Base-by-base conservation (phyloP, 2,797 vertebrate species). In the Macropodus opercularis region DNA sequence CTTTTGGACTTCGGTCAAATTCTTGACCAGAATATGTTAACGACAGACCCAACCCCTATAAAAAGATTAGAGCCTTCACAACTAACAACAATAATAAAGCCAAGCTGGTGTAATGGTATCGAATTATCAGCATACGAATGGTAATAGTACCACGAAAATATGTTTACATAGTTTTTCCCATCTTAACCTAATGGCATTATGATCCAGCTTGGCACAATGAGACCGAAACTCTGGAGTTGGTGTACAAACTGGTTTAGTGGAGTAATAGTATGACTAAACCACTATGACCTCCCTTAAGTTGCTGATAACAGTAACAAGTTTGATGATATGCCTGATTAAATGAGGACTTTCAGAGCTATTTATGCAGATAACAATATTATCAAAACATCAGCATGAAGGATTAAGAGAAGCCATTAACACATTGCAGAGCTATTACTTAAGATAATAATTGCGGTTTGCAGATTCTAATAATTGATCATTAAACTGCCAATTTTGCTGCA, bases 401-500 rank as follows among this genome's bases (percentile, higher is more conserved):
- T 19, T 24, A 2, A 18, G 27, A 56, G 43, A 41, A 44, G 48
- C 64, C 21, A 63, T 69, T 52, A 54, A 52, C 43, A 46, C 12
- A 46, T 29, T 48, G 56, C 18, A 50, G 12, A 65, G 42, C 27
- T 52, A 66, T 64, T 15, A 57, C 29, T 26, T 23, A 10, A 47
- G 41, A 70, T 57, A 48, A 65, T 44, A 52, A 68, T 52, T 15
- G 49, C 7, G 26, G 44, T 41, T 64, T 72, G 47, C 39, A 63
- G 42, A 73, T 63, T 19, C 52, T 47, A 58, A 66, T 53, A 53
- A 75, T 65, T 66, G 13, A 67, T 72, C 52, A 34, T 61, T 41
- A 69, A 70, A 40, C 69, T 66, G 63, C 42, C 26, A 71, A 76
- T 68, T n/a, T 27, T 75, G 64, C 66, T 72, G 54, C 72, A 68